Evolutionary conservation across 2,797 vertebrate genomes (phyloP), one percentile per base, ranked within the genome.

Genomic region (Triplophysa yarkandensis): DNA sequence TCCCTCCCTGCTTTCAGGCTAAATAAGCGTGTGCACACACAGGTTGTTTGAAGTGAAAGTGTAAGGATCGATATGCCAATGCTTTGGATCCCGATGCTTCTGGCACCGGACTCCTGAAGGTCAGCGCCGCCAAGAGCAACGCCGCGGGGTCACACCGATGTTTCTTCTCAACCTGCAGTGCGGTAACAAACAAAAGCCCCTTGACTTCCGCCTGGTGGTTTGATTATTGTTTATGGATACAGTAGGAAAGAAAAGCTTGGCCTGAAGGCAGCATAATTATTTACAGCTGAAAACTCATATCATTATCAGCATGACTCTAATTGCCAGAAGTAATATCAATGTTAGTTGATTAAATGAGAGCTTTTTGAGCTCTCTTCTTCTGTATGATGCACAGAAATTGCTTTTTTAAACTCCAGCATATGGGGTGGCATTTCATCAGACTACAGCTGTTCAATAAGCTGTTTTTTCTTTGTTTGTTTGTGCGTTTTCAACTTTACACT

Each of bases 211-310:
- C 93, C 93, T 91, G 90, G 89, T 94, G 94, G 93, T 97, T 95
- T 98, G 97, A 99, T 98, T 98, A 98, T 98, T 98, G 97, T 96
- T 97, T 98, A 99, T 98, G 95, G 96, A 98, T 98, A 96, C 92
- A 95, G 94, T 93, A 90, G 93, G 94, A 94, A 97, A 98, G 98
- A 95, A 98, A 97, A 96, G 94, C 92, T 92, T 94, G 90, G 95
- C 97, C 97, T 90, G 93, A 91, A 95, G 97, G 96, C 96, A 94
- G 92, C 85, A 86, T 95, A 96, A 98, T 98, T 97, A 97, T 98
- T 98, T 98, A 98, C 96, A 97, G 95, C 96, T 96, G 95, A 98
- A 97, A 95, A 96, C 95, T 96, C 95, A 95, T 97, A 96, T 96
- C 95, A 95, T 97, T 98, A 97, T 96, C 96, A 98, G 95, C 92